Evolutionary conservation across 2,113 vertebrate species (phyloP).

Genomic region (Scatophagus argus): DNA sequence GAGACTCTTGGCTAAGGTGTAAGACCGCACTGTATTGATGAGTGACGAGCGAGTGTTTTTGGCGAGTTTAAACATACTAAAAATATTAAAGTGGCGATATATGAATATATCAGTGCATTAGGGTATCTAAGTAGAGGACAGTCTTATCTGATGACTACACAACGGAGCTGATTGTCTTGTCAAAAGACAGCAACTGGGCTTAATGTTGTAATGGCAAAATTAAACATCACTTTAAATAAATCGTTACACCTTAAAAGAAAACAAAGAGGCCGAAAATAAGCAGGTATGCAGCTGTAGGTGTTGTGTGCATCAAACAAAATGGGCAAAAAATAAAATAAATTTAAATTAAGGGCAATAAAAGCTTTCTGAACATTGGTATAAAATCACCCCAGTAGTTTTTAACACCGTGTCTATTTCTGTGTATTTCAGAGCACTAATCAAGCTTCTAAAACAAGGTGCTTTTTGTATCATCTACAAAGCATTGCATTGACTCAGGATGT

Average conservation of each 20-base stretch:
- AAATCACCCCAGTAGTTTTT: constrained; percentile 51
- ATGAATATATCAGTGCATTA: constrained; percentile 83
- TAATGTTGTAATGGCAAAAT: constrained; percentile 28
- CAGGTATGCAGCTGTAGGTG: constrained; percentile 10
- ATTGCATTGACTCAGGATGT: constrained; percentile 80
- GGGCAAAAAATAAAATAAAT: constrained; percentile 5
- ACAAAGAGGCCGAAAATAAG: constrained; percentile 13
- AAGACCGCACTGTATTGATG: constrained; percentile 71
- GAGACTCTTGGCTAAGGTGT: constrained; percentile 80
- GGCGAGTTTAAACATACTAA: constrained; percentile 71
- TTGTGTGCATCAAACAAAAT: constrained; percentile 16
- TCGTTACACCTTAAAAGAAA: neutral
- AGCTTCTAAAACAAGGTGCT: constrained; percentile 74
- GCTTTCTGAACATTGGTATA: constrained; percentile 55
- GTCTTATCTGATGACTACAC: constrained; percentile 51
- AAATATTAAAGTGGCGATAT: constrained; percentile 49
- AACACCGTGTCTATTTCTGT: constrained; percentile 56
- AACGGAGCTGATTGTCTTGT: constrained; percentile 79
- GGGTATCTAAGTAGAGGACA: constrained; percentile 56
- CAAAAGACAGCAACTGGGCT: constrained; percentile 66
- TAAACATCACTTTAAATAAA: neutral
- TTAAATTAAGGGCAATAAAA: constrained; percentile 39
- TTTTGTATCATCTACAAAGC: constrained; percentile 88
- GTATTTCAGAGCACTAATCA: constrained; percentile 58
- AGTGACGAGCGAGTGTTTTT: constrained; percentile 85